These are phyloP conservation scores for Cheirogaleus major DNA, from an alignment of 2,797 vertebrate species.

Conservation along the genomic window DNA sequence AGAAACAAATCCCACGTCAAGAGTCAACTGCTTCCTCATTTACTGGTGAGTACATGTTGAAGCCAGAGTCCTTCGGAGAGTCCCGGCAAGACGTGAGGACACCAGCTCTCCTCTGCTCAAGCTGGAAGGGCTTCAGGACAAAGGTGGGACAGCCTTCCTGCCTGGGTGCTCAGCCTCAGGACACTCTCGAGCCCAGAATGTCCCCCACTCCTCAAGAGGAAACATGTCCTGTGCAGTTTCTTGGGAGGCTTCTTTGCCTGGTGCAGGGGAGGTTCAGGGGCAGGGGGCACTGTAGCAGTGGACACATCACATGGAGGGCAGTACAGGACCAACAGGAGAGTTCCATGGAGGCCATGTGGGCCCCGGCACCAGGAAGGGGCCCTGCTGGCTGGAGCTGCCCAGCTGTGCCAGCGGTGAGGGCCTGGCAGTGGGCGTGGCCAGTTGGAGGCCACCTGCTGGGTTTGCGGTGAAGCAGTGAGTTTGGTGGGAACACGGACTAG, in stretches of 20 bases:
- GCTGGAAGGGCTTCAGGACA: background rate
- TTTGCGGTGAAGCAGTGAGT: background rate
- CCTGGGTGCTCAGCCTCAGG: background rate
- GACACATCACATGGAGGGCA: background rate
- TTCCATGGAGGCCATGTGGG: background rate
- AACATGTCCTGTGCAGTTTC: background rate
- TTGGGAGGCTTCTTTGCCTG: background rate
- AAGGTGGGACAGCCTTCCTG: background rate
- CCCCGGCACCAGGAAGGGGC: background rate
- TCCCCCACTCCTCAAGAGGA: background rate
- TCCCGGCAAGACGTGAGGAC: background rate
- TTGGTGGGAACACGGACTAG: background rate
- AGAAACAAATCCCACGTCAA: background rate
- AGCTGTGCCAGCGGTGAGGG: background rate
- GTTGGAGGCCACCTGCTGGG: background rate
- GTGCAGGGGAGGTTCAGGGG: background rate
- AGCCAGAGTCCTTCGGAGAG: background rate
- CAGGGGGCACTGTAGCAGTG: background rate
- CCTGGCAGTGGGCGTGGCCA: background rate
- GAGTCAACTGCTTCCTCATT: background rate
- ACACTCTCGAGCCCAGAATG: background rate
- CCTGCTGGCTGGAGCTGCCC: background rate
- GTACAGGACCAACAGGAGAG: rapidly evolving
- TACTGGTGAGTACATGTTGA: background rate
- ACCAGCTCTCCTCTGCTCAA: background rate